Conservation (phyloP, 2,797 vertebrate genomes). For the Hemibagrus guttatus region DNA sequence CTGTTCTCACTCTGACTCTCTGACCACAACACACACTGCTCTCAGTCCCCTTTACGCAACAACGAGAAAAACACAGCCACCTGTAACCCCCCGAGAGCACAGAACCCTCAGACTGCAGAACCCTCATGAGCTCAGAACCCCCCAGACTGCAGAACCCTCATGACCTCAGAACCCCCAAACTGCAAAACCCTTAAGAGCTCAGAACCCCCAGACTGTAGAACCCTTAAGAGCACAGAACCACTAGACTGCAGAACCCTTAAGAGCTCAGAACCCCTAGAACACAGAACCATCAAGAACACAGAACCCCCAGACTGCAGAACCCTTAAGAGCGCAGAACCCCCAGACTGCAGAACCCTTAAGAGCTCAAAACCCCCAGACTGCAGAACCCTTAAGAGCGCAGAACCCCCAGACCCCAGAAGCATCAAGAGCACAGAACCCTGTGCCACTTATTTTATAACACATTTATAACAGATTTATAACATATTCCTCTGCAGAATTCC, state of each 20-base stretch:
- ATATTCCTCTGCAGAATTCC: not conserved
- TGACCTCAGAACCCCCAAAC: not conserved
- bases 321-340: not conserved
- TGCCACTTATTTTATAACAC: not conserved
- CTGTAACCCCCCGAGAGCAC: not conserved
- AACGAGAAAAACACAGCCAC: not conserved
- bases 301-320: not conserved
- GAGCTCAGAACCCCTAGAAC: not conserved
- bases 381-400: not conserved
- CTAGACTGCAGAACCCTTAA: no score
- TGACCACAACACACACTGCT: not conserved
- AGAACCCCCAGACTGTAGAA: not conserved
- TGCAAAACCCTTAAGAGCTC: not conserved
- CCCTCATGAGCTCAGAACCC: not conserved
- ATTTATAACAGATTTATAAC: no score
- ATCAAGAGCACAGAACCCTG: not conserved
- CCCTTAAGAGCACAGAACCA: no score
- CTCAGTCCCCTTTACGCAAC: not conserved
- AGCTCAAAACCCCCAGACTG: not conserved
- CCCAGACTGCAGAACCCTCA: not conserved
- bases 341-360: not conserved
- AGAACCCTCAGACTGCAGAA: not conserved
- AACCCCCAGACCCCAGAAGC: not conserved
- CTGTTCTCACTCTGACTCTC: not conserved
- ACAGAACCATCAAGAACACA: not conserved